Evolutionary conservation across 2,797 vertebrate genomes (phyloP), one percentile per base, ranked within the genome.

Genomic region (Mormyrops attenuatus): DNA sequence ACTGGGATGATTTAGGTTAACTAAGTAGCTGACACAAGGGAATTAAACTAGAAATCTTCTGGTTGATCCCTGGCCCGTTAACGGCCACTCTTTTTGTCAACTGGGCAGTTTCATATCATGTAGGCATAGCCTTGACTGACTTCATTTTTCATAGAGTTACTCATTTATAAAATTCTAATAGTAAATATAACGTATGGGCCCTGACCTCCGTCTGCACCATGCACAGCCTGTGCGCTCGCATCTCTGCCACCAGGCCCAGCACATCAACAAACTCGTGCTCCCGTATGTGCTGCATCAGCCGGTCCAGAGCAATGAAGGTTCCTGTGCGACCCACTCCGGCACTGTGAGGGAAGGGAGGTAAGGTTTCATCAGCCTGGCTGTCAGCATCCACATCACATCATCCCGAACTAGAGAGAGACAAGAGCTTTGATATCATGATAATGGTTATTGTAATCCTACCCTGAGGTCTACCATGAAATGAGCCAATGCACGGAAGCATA

Each of bases 171-270:
- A 82, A 82, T 3, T 41, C 38, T n/a, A 82, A 47, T 82, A 47
- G 38, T 7, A 44, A 82, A 20, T 82, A 47, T 82, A 41, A 82
- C 41, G 44, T 47, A 9, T 82, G 41, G 77, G 77, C 50, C 15
- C 88, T 63, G 92, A 98, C 98, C 98, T 99, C 98, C 0, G 98
- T 99, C 94, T 99, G 98, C 47, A 99, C 98, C 98, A 99, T 99
- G 85, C 96, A 99, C 94, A 99, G 97, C 20, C 98, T 96, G 91
- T 98, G 97, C 0, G 97, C 97, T 30, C 98, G 94, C 97, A 99
- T 97, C 92, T 99, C 98, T 0, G 97, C 97, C 92, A 99, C 98
- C 94, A 99, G 93, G 0, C 98, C 98, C 92, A 99, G 90, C 88
- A 99, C 95, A 91, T 99, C 98, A 0, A 96, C 96, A 0, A 97